Percentiles rank a stretch among this genome's conserved stretches.
Evolutionary conservation across 1,140 invertebrate genomes (phyloP).

Genomic region (Papilio glaucus): DNA sequence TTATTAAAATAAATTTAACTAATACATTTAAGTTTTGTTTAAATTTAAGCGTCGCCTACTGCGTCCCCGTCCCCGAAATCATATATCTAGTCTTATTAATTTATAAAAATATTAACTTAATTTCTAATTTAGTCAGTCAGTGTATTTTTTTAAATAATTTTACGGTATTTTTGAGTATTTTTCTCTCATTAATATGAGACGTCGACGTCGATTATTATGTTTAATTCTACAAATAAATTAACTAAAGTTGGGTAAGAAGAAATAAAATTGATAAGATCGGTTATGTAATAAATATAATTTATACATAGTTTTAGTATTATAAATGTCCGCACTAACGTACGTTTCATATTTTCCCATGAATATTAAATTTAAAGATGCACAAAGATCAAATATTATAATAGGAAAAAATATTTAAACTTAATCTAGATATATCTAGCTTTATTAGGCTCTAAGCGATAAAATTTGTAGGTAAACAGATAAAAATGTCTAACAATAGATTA

Average conservation of each 20-base stretch:
- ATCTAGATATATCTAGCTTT: conserved; percentile 52
- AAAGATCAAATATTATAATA: conserved; percentile 41
- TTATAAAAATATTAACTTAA: conserved; percentile 36
- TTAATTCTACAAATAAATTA: conserved; percentile 66
- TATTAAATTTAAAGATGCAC: conserved; percentile 50
- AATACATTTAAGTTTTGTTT: conserved; percentile 78
- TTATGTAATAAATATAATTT: conserved; percentile 73
- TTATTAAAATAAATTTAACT: conserved; percentile 75
- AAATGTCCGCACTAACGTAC: conserved; percentile 64
- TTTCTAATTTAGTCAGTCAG: conserved; percentile 29
- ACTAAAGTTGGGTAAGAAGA: conserved; percentile 68
- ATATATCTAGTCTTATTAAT: conserved; percentile 26
- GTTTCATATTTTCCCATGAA: conserved; percentile 54
- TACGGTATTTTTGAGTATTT: conserved; percentile 65
- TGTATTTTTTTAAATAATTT: conserved; percentile 58
- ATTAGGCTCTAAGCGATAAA: conserved; percentile 63
- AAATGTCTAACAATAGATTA: conserved; percentile 36
- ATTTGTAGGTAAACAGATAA: conserved; percentile 40
- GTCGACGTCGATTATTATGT: conserved; percentile 63
- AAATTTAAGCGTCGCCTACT: conserved; percentile 51
- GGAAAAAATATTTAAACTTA: conserved; percentile 41
- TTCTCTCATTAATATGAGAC: conserved; percentile 54
- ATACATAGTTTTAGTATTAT: conserved; percentile 58
- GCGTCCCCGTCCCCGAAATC: conserved; percentile 3
- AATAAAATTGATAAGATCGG: conserved; percentile 61